These are phyloP conservation scores for Acanthopleura granulata DNA, from an alignment of 2,888 invertebrate genomes.

Conservation along the genomic window DNA sequence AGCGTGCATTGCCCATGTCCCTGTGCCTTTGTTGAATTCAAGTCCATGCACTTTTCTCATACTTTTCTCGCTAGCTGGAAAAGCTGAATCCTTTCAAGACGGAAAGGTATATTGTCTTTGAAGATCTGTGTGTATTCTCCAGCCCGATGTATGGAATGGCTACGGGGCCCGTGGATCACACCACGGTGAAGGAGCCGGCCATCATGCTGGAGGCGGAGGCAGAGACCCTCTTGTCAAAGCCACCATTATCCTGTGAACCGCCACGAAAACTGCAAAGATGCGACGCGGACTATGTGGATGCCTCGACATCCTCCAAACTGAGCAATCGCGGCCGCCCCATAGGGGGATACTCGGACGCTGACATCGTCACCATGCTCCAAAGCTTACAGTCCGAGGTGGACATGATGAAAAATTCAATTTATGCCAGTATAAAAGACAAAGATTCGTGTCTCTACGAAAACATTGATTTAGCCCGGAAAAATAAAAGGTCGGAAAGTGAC, in stretches of 20 bases:
- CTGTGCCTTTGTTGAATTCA: no score
- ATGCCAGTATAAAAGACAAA: constrained; percentile 10
- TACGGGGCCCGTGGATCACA: constrained; percentile 9
- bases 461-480: not conserved
- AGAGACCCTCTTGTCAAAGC: not conserved
- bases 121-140: constrained; percentile 9
- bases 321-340: not conserved
- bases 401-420: constrained; percentile 1
- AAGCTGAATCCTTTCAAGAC: not conserved
- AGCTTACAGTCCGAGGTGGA: constrained; percentile 1
- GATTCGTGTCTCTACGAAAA: constrained; percentile 1
- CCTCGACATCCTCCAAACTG: not conserved
- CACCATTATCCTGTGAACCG: not conserved
- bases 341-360: not conserved
- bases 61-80: no score
- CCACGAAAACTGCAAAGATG: not conserved
- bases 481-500: not conserved
- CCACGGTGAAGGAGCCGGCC: not conserved
- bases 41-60: no score
- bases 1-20: no score
- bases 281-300: not conserved
- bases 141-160: constrained; percentile 8
- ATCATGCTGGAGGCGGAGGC: not conserved
- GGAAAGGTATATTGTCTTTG: constrained; percentile 7
- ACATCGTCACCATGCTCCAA: not conserved